Base-by-base conservation (phyloP, 2,888 invertebrate species). In the Drosophila ezoana region DNA sequence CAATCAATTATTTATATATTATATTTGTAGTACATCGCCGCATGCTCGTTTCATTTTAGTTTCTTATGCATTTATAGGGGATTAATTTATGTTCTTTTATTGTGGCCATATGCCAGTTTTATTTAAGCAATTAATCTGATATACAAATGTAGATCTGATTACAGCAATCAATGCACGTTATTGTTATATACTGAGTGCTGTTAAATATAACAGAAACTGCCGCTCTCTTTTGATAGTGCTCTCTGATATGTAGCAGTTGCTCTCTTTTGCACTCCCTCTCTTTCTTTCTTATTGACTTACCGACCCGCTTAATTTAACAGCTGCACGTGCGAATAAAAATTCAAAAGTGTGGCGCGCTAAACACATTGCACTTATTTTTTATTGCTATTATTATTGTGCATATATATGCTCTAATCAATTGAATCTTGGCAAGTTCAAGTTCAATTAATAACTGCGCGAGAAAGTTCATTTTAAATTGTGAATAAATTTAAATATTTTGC, bases 251-350 rank as follows among this genome's bases (percentile, higher is more conserved):
- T 28, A 8, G 28, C 28, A 8, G 8, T 28, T 28, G 28, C 8
- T 28, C 28, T 20, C 52, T 45, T 14, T 38, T 28, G 45, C 40
- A 41, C 37, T 41, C n/a, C 35, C 38, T 32, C 4, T 14, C 48
- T 57, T 57, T 49, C 37, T 35, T 1, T 44, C 16, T 28, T n/a
- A 16, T 35, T 43, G 38, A 40, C 32, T 49, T 18, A 16, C 28
- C 49, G 49, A 47, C 45, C 48, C 35, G 35, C 18, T 60, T 52
- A 38, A 11, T 40, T 28, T 2, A 41, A 32, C 51, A 49, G 13
- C 33, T 49, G 38, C 69, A 61, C 56, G 52, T 69, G 70, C 4
- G 45, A 14, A 51, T 11, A 49, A 41, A 45, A 44, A 40, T 20
- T 6, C 40, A 45, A 41, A 45, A 23, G 18, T 18, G 14, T 56